Evolutionary conservation across 92 coral and sea anemone genomes (phyloP).

Genomic region (Epizoanthus illoricatus): DNA sequence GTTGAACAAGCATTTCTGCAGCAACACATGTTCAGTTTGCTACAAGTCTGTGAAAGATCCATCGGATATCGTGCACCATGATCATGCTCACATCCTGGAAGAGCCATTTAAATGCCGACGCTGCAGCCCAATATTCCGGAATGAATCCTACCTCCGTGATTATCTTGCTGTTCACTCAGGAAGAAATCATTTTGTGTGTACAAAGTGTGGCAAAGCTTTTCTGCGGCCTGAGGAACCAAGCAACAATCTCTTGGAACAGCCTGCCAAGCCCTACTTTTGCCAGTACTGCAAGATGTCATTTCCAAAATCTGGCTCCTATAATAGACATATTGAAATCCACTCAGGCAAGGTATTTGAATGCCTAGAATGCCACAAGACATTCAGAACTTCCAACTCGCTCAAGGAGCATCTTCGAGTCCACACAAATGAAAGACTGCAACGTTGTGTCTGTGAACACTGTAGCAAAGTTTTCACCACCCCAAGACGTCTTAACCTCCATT

Average conservation of each 20-base stretch:
- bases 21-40: neutral
- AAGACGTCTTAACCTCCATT: slow-evolving; percentile 1
- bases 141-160: neutral
- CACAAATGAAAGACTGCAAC: neutral
- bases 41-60: neutral
- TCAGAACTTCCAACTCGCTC: slow-evolving; percentile 11
- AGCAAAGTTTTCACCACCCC: neutral
- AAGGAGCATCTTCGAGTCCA: neutral
- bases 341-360: slow-evolving; percentile 2
- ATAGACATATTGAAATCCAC: slow-evolving; percentile 6
- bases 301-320: neutral
- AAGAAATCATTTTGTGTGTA: neutral
- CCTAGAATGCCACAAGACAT: neutral
- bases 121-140: neutral
- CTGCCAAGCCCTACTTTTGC: slow-evolving; percentile 11
- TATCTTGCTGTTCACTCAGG: slow-evolving; percentile 4
- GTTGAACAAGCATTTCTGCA: neutral
- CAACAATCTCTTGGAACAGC: neutral
- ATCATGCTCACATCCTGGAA: neutral
- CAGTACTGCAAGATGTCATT: slow-evolving; percentile 3
- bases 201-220: neutral
- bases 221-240: slow-evolving; percentile 2
- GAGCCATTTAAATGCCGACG: neutral
- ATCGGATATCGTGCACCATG: neutral
- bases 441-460: slow-evolving; percentile 9